phyloP scores from a whole-genome alignment of 35 echinoderm and acorn worm genomes.

The Patiria miniata region DNA sequence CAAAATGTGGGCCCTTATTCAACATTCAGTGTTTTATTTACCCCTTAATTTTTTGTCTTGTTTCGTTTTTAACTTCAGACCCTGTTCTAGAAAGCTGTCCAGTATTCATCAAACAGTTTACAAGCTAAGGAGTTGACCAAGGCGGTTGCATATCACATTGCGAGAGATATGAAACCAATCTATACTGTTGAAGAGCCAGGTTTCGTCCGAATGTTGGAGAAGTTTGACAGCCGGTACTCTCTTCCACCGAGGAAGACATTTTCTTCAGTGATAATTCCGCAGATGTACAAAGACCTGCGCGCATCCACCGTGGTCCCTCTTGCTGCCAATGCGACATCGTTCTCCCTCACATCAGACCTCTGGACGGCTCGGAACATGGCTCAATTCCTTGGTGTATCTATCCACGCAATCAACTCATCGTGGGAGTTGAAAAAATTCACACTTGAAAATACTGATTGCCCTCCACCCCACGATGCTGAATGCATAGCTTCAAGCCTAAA shows the following conservation, averaged over 20 bases:
- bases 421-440: constrained; percentile 27
- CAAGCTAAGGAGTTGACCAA: constrained; percentile 21
- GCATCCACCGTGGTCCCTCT: not conserved
- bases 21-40: no score
- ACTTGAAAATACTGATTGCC: not conserved
- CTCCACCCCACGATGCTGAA: constrained; percentile 25
- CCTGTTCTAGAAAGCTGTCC: not conserved
- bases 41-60: not conserved
- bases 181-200: constrained; percentile 44
- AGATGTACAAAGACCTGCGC: constrained; percentile 33
- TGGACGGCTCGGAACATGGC: constrained; percentile 34
- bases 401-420: not conserved
- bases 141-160: constrained; percentile 44
- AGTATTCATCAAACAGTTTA: not conserved
- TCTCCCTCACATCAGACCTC: constrained; percentile 29
- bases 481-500: not conserved
- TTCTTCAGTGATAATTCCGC: not conserved
- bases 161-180: constrained; percentile 44
- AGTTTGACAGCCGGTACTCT: constrained; percentile 25
- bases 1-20: no score
- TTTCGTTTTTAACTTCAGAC: not conserved
- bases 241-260: constrained; percentile 43
- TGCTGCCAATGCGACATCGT: not conserved
- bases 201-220: constrained; percentile 23
- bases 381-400: constrained; percentile 34